Evolutionary conservation across 2,888 invertebrate species (phyloP).

Genomic region (Boloria euphrosyne): DNA sequence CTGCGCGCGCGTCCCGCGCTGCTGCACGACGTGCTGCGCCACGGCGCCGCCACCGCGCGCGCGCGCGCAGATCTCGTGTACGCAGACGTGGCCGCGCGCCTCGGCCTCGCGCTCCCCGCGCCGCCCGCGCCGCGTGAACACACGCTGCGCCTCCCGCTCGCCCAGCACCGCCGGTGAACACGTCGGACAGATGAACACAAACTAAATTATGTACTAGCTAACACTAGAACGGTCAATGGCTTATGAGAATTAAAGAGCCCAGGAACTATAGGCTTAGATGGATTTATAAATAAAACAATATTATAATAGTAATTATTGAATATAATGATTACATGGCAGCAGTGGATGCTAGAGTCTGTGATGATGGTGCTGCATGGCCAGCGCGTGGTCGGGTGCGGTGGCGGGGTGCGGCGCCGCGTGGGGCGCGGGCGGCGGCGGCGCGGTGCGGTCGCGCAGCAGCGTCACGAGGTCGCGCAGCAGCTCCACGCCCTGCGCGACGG

Average conservation of each 20-base stretch:
- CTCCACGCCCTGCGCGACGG: conserved; percentile 59
- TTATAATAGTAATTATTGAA: conserved; percentile 1
- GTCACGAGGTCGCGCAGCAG: conserved; percentile 62
- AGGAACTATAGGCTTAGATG: not conserved
- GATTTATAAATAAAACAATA: conserved; percentile 13
- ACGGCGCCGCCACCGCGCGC: conserved; percentile 85
- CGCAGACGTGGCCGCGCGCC: conserved; percentile 77
- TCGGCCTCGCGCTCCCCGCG: conserved; percentile 46
- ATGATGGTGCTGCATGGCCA: conserved; percentile 45
- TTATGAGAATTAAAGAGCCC: too few relatives aligned
- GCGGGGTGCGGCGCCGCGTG: conserved; percentile 55
- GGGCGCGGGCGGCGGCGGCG: conserved; percentile 55
- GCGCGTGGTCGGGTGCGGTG: conserved; percentile 60
- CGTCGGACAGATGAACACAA: too few relatives aligned
- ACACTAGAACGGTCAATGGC: too few relatives aligned
- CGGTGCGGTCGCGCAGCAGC: conserved; percentile 84
- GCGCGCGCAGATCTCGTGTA: conserved; percentile 85
- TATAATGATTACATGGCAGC: not conserved
- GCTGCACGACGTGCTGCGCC: conserved; percentile 77
- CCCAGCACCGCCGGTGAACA: not conserved
- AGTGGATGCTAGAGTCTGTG: conserved; percentile 39
- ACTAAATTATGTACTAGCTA: too few relatives aligned
- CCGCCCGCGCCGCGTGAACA: conserved; percentile 17
- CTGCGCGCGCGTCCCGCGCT: conserved; percentile 82
- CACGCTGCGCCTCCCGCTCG: not conserved